Percentiles rank a stretch among this genome's conserved stretches.
Evolutionary conservation across 2,113 vertebrate genomes (phyloP).

Genomic region (Balaenoptera acutorostrata): DNA sequence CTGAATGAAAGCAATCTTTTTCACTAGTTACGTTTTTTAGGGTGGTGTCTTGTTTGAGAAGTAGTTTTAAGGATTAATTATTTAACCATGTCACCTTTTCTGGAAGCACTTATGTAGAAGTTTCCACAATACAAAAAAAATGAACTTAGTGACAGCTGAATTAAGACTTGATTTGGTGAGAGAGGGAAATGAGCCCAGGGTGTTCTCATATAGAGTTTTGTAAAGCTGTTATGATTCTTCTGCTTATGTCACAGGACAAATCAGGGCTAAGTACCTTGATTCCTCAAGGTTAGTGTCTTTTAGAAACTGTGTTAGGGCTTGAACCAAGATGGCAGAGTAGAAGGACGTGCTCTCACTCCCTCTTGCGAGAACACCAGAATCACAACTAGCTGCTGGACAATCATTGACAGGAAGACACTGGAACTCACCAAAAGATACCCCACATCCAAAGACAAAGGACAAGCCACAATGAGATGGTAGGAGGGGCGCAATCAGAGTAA

Average conservation of each 20-base stretch:
- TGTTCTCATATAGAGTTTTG: not conserved
- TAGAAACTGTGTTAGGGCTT: not conserved
- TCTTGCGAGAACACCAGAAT: too few relatives aligned
- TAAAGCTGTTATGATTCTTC: not conserved
- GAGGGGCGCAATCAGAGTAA: too few relatives aligned
- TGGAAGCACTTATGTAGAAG: not conserved
- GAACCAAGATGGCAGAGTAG: too few relatives aligned
- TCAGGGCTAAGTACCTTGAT: not conserved
- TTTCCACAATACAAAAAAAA: not conserved
- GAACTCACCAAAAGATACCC: too few relatives aligned
- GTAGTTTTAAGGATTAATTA: slow-evolving; percentile 27
- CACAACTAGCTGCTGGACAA: too few relatives aligned
- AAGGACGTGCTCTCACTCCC: too few relatives aligned
- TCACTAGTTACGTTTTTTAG: not conserved
- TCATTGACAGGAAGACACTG: too few relatives aligned
- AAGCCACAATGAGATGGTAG: too few relatives aligned
- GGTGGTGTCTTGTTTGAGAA: slow-evolving; percentile 7
- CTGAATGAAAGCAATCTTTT: slow-evolving; percentile 12
- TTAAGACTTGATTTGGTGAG: not conserved
- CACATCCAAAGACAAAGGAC: too few relatives aligned
- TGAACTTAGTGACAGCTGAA: not conserved
- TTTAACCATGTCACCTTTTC: not conserved
- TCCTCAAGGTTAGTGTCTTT: not conserved
- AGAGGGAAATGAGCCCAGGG: not conserved
- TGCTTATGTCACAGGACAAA: not conserved